Evolutionary conservation across 2,113 vertebrate species (phyloP), one percentile per base, ranked within the genome.

Genomic region (Apteryx mantelli): DNA sequence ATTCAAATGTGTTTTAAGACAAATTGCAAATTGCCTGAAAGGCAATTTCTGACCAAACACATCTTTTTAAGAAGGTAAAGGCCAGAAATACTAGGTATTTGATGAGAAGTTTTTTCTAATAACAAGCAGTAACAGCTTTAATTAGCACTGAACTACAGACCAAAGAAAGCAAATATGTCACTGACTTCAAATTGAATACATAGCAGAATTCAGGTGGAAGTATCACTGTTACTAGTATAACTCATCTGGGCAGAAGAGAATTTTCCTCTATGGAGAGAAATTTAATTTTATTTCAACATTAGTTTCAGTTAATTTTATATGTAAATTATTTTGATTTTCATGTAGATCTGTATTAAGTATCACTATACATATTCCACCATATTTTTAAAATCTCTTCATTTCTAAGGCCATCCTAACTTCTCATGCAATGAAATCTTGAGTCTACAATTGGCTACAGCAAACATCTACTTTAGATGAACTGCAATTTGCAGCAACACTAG

Each of bases 401-500:
- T 52, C n/a, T 36, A 79, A 61, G 44, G 53, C 16, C 16, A 91
- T 55, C 32, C 16, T 46, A 14, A 9, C 34, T 69, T 88, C 85
- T 83, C 17, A 50, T 1, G 4, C 34, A 20, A 80, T 81, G 46
- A 93, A 97, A 77, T 80, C 56, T 17, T 48, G 6, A 91, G 87
- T 36, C 88, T 95, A 92, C 26, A 77, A 79, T 95, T 48, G 94
- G 84, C 63, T 24, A 42, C 5, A 74, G 9, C 84, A 95, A 95
- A 94, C 83, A 85, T 88, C 60, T 95, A 91, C 70, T 95, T 91
- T 11, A 95, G 85, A 77, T 75, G 58, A 97, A 93, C 86, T 90
- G 64, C 88, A 89, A 95, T 71, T 88, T 95, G 53, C 64, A 96
- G 89, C 82, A 94, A 97, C 63, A 86, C 78, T 83, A 89, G 93